Evolutionary conservation across 92 coral and sea anemone species (phyloP), one percentile per base, ranked within the genome.

Genomic region (Micromussa lordhowensis): DNA sequence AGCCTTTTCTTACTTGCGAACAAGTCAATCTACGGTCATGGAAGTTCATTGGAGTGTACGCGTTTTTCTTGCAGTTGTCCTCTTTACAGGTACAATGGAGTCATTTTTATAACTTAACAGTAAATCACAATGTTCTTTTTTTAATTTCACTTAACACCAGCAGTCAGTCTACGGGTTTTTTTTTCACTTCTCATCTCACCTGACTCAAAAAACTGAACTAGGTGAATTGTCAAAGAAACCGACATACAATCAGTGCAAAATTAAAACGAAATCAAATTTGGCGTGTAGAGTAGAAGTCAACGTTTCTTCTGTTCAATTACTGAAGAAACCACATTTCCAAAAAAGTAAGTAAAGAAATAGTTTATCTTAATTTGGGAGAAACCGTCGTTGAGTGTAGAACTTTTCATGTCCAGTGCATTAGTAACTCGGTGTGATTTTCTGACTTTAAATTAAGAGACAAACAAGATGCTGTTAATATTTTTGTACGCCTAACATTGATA

Each of bases 31-130:
- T 2, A 19, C 81, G 49, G 80, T 35, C 68, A 84, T 84, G 87
- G 26, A 26, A 2, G 16, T 53, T 8, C 21, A 70, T 32, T 57
- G 87, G 87, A 38, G 53, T 73, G n/a, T 26, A 2, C 80, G 87
- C 55, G 26, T 35, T 55, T 73, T 84, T 18, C 71, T 84, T 6
- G 34, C 76, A 24, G 61, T 84, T 54, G 72, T 32, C 12, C 32
- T 36, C 16, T 26, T 84, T 22, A 48, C 87, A 54, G 78, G 87
- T 84, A 44, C 13, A 84, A 81, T 34, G 31, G 71, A 13, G 29
- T 74, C 51, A 71, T 3, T 74, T 69, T 69, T 74, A 21, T 74
- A 12, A 0, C n/a, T 49, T 44, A 8, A 26, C 30, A 21, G n/a
- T 24, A 35, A 75, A 75, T 75, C 11, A 75, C 12, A 38, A 40